Conservation (phyloP, 1,140 invertebrate species). For the Orchesella cincta region DNA sequence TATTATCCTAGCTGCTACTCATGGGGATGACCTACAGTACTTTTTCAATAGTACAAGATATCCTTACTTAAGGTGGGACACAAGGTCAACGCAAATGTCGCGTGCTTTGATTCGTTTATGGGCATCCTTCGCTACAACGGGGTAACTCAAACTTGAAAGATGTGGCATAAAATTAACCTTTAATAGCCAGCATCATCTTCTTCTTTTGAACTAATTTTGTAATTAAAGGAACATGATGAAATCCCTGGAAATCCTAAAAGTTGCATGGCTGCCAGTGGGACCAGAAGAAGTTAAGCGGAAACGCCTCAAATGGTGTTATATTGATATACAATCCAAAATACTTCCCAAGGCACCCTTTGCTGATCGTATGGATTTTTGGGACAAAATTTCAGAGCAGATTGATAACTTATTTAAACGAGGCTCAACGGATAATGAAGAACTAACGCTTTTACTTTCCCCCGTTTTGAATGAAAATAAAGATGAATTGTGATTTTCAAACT, state of each 20-base stretch:
- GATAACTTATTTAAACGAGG: too few species aligned
- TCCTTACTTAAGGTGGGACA: background rate
- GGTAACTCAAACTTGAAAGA: background rate
- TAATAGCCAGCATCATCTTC: too few species aligned
- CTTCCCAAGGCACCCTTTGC: conserved; percentile 26
- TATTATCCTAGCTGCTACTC: conserved; percentile 6
- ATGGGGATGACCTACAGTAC: conserved; percentile 41
- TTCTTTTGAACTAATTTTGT: too few species aligned
- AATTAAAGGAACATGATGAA: conserved; percentile 36
- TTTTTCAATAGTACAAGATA: conserved; percentile 31
- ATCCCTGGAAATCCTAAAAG: conserved; percentile 11
- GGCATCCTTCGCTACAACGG: conserved; percentile 35
- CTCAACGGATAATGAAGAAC: too few species aligned
- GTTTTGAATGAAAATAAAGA: too few species aligned
- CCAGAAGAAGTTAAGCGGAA: conserved; percentile 34
- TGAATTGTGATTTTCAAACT: too few species aligned
- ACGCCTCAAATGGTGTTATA: conserved; percentile 34
- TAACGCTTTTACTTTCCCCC: too few species aligned
- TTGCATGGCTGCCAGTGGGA: conserved; percentile 36
- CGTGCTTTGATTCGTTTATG: conserved; percentile 30
- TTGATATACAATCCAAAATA: conserved; percentile 23
- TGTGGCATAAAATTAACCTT: background rate
- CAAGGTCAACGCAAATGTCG: conserved; percentile 33
- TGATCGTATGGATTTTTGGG: conserved; percentile 39
- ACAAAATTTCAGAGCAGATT: conserved; percentile 24